Evolutionary conservation across 2,113 vertebrate species (phyloP).

Genomic region (Barnardius zonarius): DNA sequence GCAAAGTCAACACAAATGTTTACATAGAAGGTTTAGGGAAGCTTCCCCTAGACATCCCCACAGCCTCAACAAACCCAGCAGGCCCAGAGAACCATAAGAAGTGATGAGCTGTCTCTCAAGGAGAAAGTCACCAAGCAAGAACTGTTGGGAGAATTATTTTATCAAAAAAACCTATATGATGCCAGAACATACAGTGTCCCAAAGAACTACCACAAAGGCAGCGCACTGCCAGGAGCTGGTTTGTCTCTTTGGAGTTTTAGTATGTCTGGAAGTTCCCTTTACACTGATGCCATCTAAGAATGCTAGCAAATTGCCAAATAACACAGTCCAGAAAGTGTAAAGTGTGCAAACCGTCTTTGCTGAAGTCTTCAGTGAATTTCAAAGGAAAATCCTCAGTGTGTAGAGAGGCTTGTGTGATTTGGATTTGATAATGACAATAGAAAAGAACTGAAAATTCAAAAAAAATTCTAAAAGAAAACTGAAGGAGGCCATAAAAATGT

Average conservation of each 20-base stretch:
- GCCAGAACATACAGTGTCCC: neutral
- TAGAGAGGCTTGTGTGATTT: neutral
- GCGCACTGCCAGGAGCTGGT: neutral
- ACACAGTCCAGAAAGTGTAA: neutral
- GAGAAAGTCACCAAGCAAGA: neutral
- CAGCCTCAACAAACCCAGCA: neutral
- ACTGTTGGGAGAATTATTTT: neutral
- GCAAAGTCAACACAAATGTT: neutral
- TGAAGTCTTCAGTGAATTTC: neutral
- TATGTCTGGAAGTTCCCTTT: neutral
- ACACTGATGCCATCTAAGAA: neutral
- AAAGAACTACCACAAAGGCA: neutral
- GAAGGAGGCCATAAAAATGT: neutral
- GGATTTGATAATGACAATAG: neutral
- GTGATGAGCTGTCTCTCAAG: neutral
- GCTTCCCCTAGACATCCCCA: neutral
- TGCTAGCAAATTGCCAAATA: neutral
- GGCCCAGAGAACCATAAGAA: neutral
- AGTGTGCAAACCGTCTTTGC: neutral
- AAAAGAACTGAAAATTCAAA: neutral
- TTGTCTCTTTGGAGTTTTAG: neutral
- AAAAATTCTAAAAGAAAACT: neutral
- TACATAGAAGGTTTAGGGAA: neutral
- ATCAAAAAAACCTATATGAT: neutral
- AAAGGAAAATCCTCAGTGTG: neutral